These are phyloP conservation scores for Sebastes iracundus DNA, from an alignment of 2,797 vertebrate genomes.

Conservation along the genomic window DNA sequence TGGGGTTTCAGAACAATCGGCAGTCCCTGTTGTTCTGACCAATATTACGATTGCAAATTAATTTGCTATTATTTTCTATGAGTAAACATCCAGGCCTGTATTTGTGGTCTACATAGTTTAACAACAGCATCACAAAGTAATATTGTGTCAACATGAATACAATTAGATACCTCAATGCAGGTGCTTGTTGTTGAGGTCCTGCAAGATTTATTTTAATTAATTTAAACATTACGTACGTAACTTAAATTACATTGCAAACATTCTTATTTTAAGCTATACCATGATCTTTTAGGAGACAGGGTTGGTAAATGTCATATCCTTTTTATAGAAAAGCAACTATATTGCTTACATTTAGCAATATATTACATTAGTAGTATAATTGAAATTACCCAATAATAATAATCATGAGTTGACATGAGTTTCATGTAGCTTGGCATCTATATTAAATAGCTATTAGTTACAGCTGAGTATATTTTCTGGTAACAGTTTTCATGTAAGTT, in stretches of 20 bases:
- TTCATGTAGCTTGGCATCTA: background rate
- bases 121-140: background rate
- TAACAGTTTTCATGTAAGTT: background rate
- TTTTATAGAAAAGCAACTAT: background rate
- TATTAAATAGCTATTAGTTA: background rate
- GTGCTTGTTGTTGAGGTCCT: background rate
- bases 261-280: too few relatives aligned
- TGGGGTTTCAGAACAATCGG: too few relatives aligned
- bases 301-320: background rate
- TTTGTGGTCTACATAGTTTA: background rate
- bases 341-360: background rate
- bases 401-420: background rate
- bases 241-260: too few relatives aligned
- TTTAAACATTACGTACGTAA: too few relatives aligned
- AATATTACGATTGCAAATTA: background rate
- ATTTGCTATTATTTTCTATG: background rate
- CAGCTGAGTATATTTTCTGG: background rate
- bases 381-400: background rate
- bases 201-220: background rate
- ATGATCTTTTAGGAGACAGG: too few relatives aligned
- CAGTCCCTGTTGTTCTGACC: too few relatives aligned
- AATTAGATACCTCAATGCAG: background rate
- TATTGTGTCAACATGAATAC: background rate
- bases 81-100: background rate
- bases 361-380: background rate